Evolutionary conservation across 2,888 invertebrate species (phyloP), one percentile per base, ranked within the genome.

Genomic region (Hyposoter didymator): DNA sequence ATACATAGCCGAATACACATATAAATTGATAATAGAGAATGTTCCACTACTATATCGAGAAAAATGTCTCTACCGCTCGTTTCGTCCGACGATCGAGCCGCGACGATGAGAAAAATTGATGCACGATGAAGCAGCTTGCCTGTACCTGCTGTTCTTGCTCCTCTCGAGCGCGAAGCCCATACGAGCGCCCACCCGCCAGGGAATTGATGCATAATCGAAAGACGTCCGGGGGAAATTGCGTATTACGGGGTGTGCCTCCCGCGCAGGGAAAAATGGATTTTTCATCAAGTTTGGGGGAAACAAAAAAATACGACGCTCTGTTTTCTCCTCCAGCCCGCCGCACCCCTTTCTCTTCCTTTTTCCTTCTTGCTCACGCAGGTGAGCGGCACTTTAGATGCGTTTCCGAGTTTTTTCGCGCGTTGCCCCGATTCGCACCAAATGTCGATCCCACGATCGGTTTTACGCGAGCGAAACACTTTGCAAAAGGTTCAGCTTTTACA

Each of bases 161-260:
- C n/a, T 52, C 7, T 1, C 67, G 6, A 5, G 59, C 59, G 59
- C 59, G 28, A 59, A 28, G 59, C 59, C 59, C 59, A 14, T 28
- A 14, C 59, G 28, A 59, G 28, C 28, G 12, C 4, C 5, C 28
- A 59, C 52, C 66, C 75, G 35, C 81, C 69, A n/a, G 81, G 74
- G 74, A 84, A 82, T 84, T 78, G 81, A 82, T 78, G 84, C 78
- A 82, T 84, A 84, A 82, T 84, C 84, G 84, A 84, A 84, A 78
- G 74, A 81, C 81, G 81, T 35, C 72, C 73, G 81, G 74, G 72
- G 74, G 78, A 84, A 84, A 84, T 84, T 84, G 84, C 84, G 78
- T 82, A 84, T 84, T 84, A 84, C 84, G 52, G 73, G 52, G 73
- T n/a, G 2, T 1, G 66, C 59, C 55, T 47, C 19, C 39, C 19